Evolutionary conservation across 2,888 invertebrate species (phyloP), one percentile per base, ranked within the genome.

Genomic region (Cephus sareptanus): DNA sequence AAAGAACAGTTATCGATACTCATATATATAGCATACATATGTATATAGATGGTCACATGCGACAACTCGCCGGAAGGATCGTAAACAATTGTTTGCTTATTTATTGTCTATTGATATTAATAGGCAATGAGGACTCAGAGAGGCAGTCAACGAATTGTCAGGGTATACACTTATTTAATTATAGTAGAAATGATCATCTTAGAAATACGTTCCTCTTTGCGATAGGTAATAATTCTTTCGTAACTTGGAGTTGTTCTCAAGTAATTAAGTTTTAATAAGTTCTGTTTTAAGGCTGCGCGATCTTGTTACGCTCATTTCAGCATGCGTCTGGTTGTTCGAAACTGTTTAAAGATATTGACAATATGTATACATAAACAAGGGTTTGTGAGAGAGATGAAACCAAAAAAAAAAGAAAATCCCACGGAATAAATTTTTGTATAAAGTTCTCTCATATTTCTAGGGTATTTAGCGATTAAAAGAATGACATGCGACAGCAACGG

Each of bases 291-390:
- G 56, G 56, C 56, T 56, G 56, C 23, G 56, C 23, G 9, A 56
- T 56, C 56, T 23, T 56, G 56, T 56, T 56, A 56, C 56, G 56
- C 23, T 56, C 23, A 56, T 56, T 56, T 56, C 56, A 23, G 56
- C 23, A 56, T 56, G 6, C 9, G 56, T 56, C 56, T 23, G 56
- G 56, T 33, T 13, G 33, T 70, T 6, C 4, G 23, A 56, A 56
- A 56, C 56, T 69, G 40, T 70, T 74, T 69, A 76, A 79, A 79
- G 69, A 78, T 79, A 78, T 76, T 79, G 76, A 81, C 74, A 79
- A 77, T 76, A 78, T 80, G 76, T 78, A 80, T 70, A 76, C 76
- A 69, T 74, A 80, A 79, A 76, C 69, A 77, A 56, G 56, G 56
- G 56, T 56, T 56, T 23, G 56, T 23, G 56, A 56, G 56, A 56